Percentiles rank a stretch among this genome's conserved stretches.
Conservation (phyloP, 2,797 vertebrate genomes). For the Enteromius thamalakanensis region DNA sequence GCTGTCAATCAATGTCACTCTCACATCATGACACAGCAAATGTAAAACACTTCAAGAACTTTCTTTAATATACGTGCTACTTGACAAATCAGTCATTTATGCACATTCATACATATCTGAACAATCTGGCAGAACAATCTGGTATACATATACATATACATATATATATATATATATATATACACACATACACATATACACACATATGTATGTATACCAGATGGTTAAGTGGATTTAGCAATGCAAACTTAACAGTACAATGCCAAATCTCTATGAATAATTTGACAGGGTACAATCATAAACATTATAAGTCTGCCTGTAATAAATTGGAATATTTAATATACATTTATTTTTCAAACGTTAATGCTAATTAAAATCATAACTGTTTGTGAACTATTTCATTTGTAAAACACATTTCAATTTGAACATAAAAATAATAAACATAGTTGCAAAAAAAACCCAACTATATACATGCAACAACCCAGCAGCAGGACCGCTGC, state of each 20-base stretch:
- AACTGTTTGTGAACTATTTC: background rate
- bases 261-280: background rate
- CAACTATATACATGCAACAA: too few species aligned
- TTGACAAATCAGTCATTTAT: background rate
- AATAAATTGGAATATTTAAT: background rate
- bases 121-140: too few species aligned
- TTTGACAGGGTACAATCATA: background rate
- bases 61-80: background rate
- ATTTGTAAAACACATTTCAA: background rate
- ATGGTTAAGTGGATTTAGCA: background rate
- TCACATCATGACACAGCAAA: slow-evolving; percentile 23
- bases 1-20: slow-evolving; percentile 50
- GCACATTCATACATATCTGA: background rate
- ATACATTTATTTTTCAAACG: background rate
- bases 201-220: background rate
- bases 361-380: background rate
- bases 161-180: background rate
- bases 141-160: too few species aligned
- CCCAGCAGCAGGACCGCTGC: too few species aligned
- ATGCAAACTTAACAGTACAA: background rate
- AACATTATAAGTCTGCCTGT: background rate
- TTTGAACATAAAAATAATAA: too few species aligned
- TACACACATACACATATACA: too few species aligned
- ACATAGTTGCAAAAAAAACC: too few species aligned
- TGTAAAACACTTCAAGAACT: background rate